Base-by-base conservation (phyloP, 1,140 invertebrate genomes). In the Euborellia annulipes region DNA sequence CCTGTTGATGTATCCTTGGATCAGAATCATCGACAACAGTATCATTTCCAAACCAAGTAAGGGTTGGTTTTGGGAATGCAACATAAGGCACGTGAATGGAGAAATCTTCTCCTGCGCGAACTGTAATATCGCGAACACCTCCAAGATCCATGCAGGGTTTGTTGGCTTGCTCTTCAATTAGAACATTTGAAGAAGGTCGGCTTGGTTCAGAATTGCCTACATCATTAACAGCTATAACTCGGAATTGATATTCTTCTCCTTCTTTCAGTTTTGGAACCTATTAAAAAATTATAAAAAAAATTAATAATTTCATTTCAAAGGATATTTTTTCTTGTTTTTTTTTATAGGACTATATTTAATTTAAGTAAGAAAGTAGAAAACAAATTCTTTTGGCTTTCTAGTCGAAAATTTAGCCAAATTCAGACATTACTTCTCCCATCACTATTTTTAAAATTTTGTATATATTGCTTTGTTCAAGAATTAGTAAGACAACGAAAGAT, bases 21-120 rank as follows among this genome's bases (percentile, higher is more conserved):
- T 89, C 84, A 1, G 66, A 62, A 36, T 82, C 75, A 53, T 85
- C 80, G 6, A 85, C 65, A 11, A 82, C 66, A 46, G 85, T 78
- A 51, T 90, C 85, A 51, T 87, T 80, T 30, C 81, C 83, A 55
- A 86, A 88, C 90, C 93, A 97, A 16, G 79, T 78, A 2, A 92
- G 89, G 13, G 76, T 87, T 6, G 95, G 95, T 69, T 89, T 86
- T 0, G 94, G 93, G 71, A 92, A 92, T 20, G 85, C 94, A 50
- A 83, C 77, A 60, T 90, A 98, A 9, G 93, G 92, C 19, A 98
- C 83, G 55, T 90, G 83, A 58, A 98, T 91, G 42, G 82, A 85
- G 67, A 98, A 96, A 60, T 95, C 89, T 69, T 98, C 90, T 43
- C 95, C 95, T 49, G 93, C 93, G 50, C 90, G 77, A 3, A 98